Evolutionary conservation across 2,113 vertebrate genomes (phyloP), one percentile per base, ranked within the genome.

Genomic region (Lanius collurio): DNA sequence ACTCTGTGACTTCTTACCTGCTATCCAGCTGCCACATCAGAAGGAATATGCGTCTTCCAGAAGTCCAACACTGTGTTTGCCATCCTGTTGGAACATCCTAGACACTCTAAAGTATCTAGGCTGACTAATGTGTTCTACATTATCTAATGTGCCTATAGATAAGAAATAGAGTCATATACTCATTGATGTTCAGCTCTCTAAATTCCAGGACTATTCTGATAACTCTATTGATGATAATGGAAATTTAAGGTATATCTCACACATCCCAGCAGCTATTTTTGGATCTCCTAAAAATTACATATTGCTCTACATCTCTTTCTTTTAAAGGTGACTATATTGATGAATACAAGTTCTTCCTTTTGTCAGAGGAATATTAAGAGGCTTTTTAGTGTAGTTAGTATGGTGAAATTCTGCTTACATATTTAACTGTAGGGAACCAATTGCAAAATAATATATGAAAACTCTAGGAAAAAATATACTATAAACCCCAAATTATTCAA

Each of bases 251-350:
- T 12, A 2, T 67, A 8, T 47, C 9, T 90, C 59, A 87, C 6
- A 55, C 15, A 64, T 37, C 10, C 37, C 2, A 8, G 12, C 8
- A 92, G 10, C 33, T 78, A 13, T 42, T 7, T 44, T 56, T 77
- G 27, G 2, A 35, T 47, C 3, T 59, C 21, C 79, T 63, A 33
- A 59, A 75, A 63, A 64, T 3, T 41, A 20, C 63, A 17, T 27
- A 63, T 86, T 47, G 13, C 3, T 56, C 13, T 59, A 44, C 4
- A 13, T 55, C 8, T 75, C 16, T 53, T 20, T 78, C 21, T 67
- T 24, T 64, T n/a, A 44, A 68, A 0, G 0, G 1, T 60, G n/a
- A 47, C 2, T 55, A 3, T 55, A 39, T 11, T 42, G 20, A 70
- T 44, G 23, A 60, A 74, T 26, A 20, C 3, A 86, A 57, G 14